Evolutionary conservation across 30 jellyfish, hydroid and myxozoan species (phyloP).

Genomic region (Cassiopea xamachana): DNA sequence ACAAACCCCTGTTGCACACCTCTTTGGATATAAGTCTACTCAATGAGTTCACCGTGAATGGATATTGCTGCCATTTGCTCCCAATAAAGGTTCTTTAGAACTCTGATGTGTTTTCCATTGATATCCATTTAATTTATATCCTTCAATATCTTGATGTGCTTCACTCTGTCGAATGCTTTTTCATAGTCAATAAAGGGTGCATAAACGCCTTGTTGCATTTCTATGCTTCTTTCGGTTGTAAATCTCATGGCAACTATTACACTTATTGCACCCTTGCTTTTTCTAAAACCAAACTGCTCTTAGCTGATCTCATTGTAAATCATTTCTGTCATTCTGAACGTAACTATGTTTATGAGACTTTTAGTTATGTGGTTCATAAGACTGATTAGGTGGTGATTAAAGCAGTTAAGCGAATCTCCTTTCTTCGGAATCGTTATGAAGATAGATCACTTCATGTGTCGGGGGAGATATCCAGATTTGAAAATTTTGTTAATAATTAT

Average conservation of each 20-base stretch:
- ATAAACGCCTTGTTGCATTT: too few relatives aligned
- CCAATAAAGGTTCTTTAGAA: too few relatives aligned
- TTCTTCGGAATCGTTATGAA: constrained; percentile 30
- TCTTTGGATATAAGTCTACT: too few relatives aligned
- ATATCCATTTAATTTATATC: neutral
- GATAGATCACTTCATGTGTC: constrained; percentile 7
- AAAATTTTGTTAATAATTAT: neutral
- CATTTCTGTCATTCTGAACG: neutral
- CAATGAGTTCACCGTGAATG: too few relatives aligned
- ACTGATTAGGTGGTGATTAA: too few relatives aligned
- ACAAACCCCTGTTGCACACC: neutral
- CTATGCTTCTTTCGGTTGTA: too few relatives aligned
- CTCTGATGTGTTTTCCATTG: neutral
- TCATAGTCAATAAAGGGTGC: too few relatives aligned
- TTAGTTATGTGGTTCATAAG: neutral
- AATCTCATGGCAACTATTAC: neutral
- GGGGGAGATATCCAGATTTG: constrained; percentile 1
- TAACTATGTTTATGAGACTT: neutral
- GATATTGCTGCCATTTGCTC: neutral
- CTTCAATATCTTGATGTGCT: neutral
- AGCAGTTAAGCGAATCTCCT: too few relatives aligned
- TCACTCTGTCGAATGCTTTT: too few relatives aligned
- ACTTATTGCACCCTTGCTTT: neutral
- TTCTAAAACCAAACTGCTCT: too few relatives aligned
- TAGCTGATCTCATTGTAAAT: too few relatives aligned